Base-by-base conservation (phyloP, 1,140 invertebrate genomes). In the Lepidostoma basale region DNA sequence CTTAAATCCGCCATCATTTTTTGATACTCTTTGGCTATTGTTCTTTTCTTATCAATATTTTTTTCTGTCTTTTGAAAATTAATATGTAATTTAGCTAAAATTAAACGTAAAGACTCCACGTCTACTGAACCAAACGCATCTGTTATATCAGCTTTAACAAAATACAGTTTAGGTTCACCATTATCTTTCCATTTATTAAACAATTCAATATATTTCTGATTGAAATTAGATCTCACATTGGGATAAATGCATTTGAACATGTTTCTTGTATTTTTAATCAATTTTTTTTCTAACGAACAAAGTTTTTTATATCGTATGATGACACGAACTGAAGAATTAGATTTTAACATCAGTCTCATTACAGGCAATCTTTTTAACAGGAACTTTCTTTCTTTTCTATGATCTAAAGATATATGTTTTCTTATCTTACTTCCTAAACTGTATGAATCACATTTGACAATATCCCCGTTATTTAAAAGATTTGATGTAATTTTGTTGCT, bases 121-220 rank as follows among this genome's bases (percentile, higher is more conserved):
- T 81, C 76, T 20, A 83, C 78, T 1, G 76, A 79, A 8, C 82
- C 82, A 77, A 83, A 83, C 33, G 82, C 82, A 76, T 83, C 79
- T 44, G 74, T 77, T 1, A 83, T 69, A 74, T 83, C 82, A 22
- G 77, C 77, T 76, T 82, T 83, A 3, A 83, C 74, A 75, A 83
- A 82, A 76, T 81, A 83, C 18, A 83, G 70, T 69, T 77, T 77
- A 25, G 82, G 82, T 64, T 77, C 76, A 47, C 77, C 75, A 4
- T 67, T 39, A 16, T 72, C 63, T n/a, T 76, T 3, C 82, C 82
- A 83, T 44, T 74, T 74, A 18, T 28, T 49, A 72, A 77, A 73
- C 1, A 82, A 62, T 22, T 36, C 22, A 25, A 62, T 49, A 74
- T 76, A 81, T 59, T 76, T 56, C 2, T 70, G 25, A 9, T 65